Percentiles rank a stretch among this genome's conserved stretches.
Evolutionary conservation across 2,113 vertebrate genomes (phyloP).

Genomic region (Phaethon lepturus): DNA sequence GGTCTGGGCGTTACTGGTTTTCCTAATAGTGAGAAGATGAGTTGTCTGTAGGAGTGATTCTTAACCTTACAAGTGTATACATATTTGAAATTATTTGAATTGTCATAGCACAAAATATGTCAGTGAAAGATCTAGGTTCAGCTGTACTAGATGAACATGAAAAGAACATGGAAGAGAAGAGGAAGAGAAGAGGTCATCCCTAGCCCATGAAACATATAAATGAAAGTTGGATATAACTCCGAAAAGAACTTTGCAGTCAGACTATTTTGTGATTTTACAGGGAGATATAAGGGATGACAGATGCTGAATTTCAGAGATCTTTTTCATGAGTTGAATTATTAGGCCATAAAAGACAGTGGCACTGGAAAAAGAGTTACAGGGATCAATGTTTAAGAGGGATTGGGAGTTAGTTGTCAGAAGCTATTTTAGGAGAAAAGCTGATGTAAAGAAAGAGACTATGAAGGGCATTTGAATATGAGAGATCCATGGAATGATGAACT

Average conservation of each 20-base stretch:
- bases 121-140: background rate
- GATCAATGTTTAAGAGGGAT: background rate
- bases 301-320: background rate
- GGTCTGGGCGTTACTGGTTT: background rate
- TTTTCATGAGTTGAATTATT: background rate
- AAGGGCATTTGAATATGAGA: background rate
- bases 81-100: background rate
- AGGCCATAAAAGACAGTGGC: background rate
- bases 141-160: background rate
- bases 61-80: background rate
- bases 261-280: background rate
- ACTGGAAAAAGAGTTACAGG: background rate
- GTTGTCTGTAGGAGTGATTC: background rate
- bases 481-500: background rate
- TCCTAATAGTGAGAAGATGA: background rate
- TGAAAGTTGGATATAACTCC: background rate
- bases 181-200: background rate
- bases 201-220: background rate
- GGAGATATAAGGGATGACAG: background rate
- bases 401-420: background rate
- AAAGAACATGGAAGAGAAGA: background rate
- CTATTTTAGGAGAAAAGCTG: background rate
- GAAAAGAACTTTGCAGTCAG: background rate
- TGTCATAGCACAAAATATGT: background rate
- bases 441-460: background rate